A percentile compares a stretch with the other conserved stretches of the same genome.
phyloP scores from a whole-genome alignment of 2,888 invertebrate species.

The Mamestra brassicae region DNA sequence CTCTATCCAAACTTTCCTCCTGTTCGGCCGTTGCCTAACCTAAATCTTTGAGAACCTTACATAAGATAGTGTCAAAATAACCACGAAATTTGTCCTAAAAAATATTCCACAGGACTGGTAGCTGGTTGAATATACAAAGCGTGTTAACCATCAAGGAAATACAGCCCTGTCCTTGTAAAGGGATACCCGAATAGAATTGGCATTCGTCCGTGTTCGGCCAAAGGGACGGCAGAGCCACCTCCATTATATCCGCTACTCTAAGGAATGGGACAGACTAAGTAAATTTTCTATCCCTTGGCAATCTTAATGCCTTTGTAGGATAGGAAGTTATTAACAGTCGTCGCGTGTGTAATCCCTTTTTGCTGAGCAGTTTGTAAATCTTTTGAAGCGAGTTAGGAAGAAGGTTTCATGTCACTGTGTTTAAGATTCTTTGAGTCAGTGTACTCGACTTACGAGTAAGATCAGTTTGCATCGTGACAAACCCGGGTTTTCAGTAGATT shows the following conservation, averaged over 20 bases:
- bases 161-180: conserved; percentile 34
- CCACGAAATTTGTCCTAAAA: background rate
- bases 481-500: background rate
- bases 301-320: conserved; percentile 52
- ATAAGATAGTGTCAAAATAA: background rate
- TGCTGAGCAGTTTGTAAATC: conserved; percentile 27
- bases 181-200: conserved; percentile 41
- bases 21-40: background rate
- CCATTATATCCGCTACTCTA: conserved; percentile 47
- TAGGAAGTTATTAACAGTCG: conserved; percentile 36
- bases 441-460: background rate
- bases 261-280: conserved; percentile 19
- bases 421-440: background rate
- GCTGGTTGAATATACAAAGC: conserved; percentile 38
- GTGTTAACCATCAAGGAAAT: conserved; percentile 47
- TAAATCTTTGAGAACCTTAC: background rate
- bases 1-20: background rate
- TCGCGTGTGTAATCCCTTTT: conserved; percentile 34
- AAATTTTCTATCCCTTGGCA: conserved; percentile 43
- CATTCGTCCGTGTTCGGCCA: conserved; percentile 52
- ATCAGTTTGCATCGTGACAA: background rate
- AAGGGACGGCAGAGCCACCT: conserved; percentile 41
- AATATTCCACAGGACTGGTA: background rate
- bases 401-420: conserved; percentile 11
- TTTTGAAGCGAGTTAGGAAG: conserved; percentile 9